Conservation (phyloP, 64 coral and sea anemone species). For the Catalaphyllia jardinei region DNA sequence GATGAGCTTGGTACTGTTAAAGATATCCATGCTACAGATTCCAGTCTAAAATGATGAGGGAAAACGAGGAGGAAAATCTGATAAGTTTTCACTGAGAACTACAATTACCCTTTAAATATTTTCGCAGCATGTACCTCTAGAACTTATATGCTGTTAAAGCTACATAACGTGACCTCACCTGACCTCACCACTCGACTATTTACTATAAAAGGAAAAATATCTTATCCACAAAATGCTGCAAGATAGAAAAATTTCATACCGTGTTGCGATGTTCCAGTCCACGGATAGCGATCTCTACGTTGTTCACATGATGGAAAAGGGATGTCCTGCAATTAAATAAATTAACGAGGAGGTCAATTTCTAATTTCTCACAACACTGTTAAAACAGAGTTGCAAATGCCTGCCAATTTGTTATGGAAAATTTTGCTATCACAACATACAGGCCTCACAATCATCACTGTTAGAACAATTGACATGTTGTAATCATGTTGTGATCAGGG, state of each 20-base stretch:
- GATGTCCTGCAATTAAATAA: constrained; percentile 9
- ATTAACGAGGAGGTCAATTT: neutral
- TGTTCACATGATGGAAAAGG: constrained; percentile 57
- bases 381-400: no score
- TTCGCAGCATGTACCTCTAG: no score
- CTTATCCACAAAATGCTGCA: no score
- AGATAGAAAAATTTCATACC: constrained; percentile 29
- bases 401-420: no score
- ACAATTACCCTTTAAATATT: no score
- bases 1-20: constrained; percentile 56
- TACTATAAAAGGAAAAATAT: neutral
- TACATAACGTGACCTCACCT: neutral
- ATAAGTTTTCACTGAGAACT: neutral
- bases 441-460: no score
- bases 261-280: constrained; percentile 64
- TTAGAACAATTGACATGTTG: no score
- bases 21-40: constrained; percentile 53
- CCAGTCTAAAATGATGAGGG: constrained; percentile 45
- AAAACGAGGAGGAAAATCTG: neutral
- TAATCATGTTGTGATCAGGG: no score
- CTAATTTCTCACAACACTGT: no score
- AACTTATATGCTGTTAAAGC: neutral
- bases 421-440: no score
- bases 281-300: constrained; percentile 33
- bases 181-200: neutral